Evolutionary conservation across 1,140 invertebrate genomes (phyloP), one percentile per base, ranked within the genome.

Genomic region (Trichonephila clavipes): DNA sequence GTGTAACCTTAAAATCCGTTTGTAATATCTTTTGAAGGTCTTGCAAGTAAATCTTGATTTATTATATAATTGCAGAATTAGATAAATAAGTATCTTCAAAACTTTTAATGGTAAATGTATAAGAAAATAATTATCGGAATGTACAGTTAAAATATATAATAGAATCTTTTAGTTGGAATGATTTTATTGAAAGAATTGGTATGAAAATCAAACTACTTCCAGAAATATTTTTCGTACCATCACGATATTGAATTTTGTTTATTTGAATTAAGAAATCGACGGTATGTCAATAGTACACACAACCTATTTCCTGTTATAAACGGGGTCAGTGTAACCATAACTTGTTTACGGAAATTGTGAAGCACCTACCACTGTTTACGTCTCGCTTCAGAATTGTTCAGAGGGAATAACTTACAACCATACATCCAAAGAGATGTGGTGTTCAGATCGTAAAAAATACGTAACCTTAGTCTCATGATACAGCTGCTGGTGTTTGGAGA

Each of bases 311-410:
- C 69, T 44, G 88, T 62, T 28, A 81, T n/a, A 82, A 90, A 90
- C 44, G 66, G 88, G 88, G 72, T 90, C 81, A 90, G 51, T 81
- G 72, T 81, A 59, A 62, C 88, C 34, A 89, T 28, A 88, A 69
- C 88, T 89, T 89, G 64, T 89, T 72, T 89, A 89, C 88, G 44
- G 66, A 89, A 89, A 24, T 44, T 7, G 12, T 66, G 28, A 28
- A 72, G n/a, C 66, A 90, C 66, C 66, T 72, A 58, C 19, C 88
- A 28, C 1, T 89, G 66, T 89, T 89, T 89, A 77, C 88, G n/a
- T 19, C 64, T 66, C 19, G n/a, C 64, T 66, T 21, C 19, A 66
- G 21, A 66, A 66, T n/a, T 4, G 19, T 21, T n/a, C 21, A n/a
- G 21, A 66, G 28, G 1, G 28, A 28, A 28, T 28, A n/a, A 28